Conservation (phyloP, 1,140 invertebrate genomes). For the Polypedilum vanderplanki region DNA sequence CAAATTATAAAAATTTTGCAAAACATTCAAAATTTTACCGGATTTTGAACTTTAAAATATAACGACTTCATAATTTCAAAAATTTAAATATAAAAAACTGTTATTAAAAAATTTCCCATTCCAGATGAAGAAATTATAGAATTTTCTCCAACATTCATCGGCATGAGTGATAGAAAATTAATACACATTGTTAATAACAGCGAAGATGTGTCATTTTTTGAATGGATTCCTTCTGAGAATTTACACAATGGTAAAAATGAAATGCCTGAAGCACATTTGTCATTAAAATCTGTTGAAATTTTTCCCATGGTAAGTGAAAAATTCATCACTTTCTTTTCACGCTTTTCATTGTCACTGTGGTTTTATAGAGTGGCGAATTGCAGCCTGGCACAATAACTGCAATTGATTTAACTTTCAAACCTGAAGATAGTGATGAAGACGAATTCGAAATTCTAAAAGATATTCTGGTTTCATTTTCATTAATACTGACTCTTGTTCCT, state of each 20-base stretch:
- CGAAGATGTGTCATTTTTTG: not conserved
- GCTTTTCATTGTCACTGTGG: not conserved
- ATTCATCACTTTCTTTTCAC: not conserved
- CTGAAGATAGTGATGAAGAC: not conserved
- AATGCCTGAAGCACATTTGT: not conserved
- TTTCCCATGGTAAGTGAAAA: not conserved
- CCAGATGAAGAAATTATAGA: not conserved
- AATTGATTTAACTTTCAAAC: slow-evolving; percentile 11
- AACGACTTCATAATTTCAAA: too few relatives aligned
- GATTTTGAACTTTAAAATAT: not conserved
- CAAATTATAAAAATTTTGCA: too few relatives aligned
- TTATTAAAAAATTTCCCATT: not conserved
- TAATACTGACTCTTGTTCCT: not conserved
- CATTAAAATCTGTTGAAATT: slow-evolving; percentile 6
- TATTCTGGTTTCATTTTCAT: not conserved
- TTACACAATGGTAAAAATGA: not conserved
- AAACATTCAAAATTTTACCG: too few relatives aligned
- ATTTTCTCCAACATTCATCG: slow-evolving; percentile 10
- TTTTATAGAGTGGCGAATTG: not conserved
- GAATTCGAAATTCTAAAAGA: slow-evolving; percentile 15
- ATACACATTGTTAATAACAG: slow-evolving; percentile 6
- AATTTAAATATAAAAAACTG: not conserved
- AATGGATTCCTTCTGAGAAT: not conserved
- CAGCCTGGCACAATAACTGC: not conserved
- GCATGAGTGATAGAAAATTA: slow-evolving; percentile 15